A percentile compares a stretch with the other conserved stretches of the same genome.
phyloP scores from a whole-genome alignment of 2,797 vertebrate species.

The Linurgus olivaceus region DNA sequence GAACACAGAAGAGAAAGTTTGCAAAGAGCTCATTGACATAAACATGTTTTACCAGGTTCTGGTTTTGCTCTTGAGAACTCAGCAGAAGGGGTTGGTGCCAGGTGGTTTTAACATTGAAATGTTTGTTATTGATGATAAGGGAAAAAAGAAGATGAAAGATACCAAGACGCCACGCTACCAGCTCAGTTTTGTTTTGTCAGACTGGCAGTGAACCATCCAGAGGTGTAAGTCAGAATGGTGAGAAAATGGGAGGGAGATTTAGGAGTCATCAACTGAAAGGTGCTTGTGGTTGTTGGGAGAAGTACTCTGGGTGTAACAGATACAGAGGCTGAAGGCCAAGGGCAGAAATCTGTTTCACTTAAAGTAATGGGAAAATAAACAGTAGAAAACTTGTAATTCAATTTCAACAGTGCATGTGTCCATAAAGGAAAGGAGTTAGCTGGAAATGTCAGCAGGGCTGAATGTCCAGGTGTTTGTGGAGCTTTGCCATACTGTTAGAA shows the following conservation, averaged over 20 bases:
- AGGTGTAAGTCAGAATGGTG: slow-evolving; percentile 33
- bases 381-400: not conserved
- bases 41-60: slow-evolving; percentile 37
- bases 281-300: slow-evolving; percentile 20
- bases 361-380: slow-evolving; percentile 11
- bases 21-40: not conserved
- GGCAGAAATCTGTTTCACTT: not conserved
- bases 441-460: not conserved
- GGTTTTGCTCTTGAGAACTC: slow-evolving; percentile 34
- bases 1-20: not conserved
- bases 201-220: not conserved
- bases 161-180: slow-evolving; percentile 17
- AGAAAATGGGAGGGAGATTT: slow-evolving; percentile 26
- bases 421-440: not conserved
- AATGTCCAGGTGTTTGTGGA: not conserved
- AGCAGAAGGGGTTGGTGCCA: not conserved
- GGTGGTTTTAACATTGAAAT: slow-evolving; percentile 26
- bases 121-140: slow-evolving; percentile 38
- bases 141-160: slow-evolving; percentile 41
- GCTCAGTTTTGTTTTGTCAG: slow-evolving; percentile 49
- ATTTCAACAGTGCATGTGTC: not conserved
- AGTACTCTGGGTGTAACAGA: slow-evolving; percentile 4
- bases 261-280: not conserved
- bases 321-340: not conserved
- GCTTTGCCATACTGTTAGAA: not conserved